Conservation (phyloP, 2,113 vertebrate genomes). For the Nestor notabilis region DNA sequence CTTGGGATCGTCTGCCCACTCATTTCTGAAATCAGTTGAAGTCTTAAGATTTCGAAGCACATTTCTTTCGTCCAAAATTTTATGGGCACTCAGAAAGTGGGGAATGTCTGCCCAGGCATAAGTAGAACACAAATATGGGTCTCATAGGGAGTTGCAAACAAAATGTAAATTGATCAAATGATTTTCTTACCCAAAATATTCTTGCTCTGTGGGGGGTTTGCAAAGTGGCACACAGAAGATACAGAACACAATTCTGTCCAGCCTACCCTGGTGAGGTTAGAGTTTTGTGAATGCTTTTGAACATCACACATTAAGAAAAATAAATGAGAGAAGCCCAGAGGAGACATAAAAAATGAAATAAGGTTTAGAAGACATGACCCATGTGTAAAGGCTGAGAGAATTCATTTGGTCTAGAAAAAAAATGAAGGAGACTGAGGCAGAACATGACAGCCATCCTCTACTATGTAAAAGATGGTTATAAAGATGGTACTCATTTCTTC, state of each 20-base stretch:
- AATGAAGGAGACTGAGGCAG: background rate
- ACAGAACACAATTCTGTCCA: background rate
- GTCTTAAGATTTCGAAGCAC: background rate
- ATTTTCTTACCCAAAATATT: background rate
- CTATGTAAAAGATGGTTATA: background rate
- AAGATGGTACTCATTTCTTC: background rate
- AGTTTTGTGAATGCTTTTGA: background rate
- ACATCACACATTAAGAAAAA: background rate
- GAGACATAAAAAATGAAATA: background rate
- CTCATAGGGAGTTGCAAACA: background rate
- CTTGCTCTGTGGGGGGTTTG: background rate
- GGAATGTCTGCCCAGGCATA: background rate
- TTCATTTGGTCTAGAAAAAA: background rate
- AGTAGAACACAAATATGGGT: background rate
- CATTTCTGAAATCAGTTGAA: constrained; percentile 53
- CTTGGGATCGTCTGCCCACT: background rate
- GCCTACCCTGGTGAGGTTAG: background rate
- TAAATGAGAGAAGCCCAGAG: background rate
- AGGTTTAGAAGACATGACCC: background rate
- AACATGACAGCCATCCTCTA: background rate
- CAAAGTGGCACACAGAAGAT: background rate
- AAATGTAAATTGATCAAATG: background rate
- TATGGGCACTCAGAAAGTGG: background rate
- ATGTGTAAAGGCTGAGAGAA: background rate
- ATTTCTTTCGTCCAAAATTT: background rate